Conservation (phyloP, 2,113 vertebrate genomes). For the Neotragus pygmaeus region DNA sequence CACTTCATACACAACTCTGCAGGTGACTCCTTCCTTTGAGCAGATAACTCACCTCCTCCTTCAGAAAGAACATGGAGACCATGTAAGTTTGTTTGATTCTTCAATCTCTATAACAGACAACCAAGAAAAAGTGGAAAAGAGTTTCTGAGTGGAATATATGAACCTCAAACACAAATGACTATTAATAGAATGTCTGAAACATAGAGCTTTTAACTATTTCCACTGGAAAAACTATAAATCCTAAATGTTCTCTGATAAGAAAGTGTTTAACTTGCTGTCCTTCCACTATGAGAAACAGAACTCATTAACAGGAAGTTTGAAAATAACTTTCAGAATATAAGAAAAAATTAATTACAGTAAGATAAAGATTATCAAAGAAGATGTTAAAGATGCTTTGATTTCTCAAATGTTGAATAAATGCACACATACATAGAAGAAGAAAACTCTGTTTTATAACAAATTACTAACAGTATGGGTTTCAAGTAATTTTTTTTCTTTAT, state of each 20-base stretch:
- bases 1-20: too few relatives aligned
- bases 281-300: background rate
- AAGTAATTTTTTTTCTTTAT: background rate
- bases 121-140: background rate
- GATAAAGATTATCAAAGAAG: background rate
- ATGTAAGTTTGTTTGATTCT: accelerated
- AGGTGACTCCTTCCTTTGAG: background rate
- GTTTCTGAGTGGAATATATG: background rate
- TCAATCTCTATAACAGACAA: background rate
- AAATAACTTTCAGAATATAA: background rate
- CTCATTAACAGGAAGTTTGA: background rate
- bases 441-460: background rate
- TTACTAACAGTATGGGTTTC: background rate
- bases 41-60: background rate
- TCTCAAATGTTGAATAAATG: background rate
- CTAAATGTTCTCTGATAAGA: background rate
- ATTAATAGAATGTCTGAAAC: accelerated
- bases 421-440: background rate
- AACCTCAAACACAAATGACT: background rate
- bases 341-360: background rate
- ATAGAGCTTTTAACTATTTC: background rate
- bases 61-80: background rate
- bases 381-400: background rate
- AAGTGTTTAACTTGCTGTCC: background rate
- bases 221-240: background rate